Base-by-base conservation (phyloP, 2,888 invertebrate genomes). In the Tetheella fluctuosa region DNA sequence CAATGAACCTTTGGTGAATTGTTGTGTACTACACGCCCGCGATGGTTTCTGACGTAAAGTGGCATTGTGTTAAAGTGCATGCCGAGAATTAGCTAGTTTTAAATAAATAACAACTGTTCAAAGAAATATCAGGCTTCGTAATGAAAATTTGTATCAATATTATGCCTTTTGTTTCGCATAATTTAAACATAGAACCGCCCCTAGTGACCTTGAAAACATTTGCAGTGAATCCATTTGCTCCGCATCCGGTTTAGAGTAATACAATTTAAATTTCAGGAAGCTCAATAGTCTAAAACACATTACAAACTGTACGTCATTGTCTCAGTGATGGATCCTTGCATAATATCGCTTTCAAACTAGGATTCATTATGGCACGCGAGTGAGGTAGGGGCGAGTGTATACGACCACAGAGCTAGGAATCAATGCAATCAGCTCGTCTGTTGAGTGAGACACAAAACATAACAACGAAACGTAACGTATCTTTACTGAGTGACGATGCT, bases 311-410 rank as follows among this genome's bases (percentile, higher is more conserved):
- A 75, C 64, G 71, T 80, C 80, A 75, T 73, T 80, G 77, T 74
- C 74, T 65, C 25, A 23, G 74, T 70, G 76, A 79, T 72, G 67
- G 70, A 76, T 73, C 58, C 60, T 57, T 76, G 83, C 81, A 80
- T 83, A 85, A 83, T 80, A 81, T 81, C 71, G 79, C 78, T 81
- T 84, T 81, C 71, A 72, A 79, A 84, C 76, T 70, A 76, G 77
- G 80, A 81, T 85, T 85, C 80, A 84, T 85, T 82, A 81, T 70
- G 69, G 60, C 63, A 54, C 64, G 64, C 55, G 55, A 55, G 54
- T 12, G 17, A 30, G 28, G 30, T 54, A 10, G 54, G 67, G 70
- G 65, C 73, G 68, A 75, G 73, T 76, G 76, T 77, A 76, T 79
- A 81, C 77, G 76, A 79, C 83, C 82, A 48, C 10, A 48, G 48